These are phyloP conservation scores for Drosophila murphyi DNA, from an alignment of 1,140 invertebrate species.

Conservation along the genomic window DNA sequence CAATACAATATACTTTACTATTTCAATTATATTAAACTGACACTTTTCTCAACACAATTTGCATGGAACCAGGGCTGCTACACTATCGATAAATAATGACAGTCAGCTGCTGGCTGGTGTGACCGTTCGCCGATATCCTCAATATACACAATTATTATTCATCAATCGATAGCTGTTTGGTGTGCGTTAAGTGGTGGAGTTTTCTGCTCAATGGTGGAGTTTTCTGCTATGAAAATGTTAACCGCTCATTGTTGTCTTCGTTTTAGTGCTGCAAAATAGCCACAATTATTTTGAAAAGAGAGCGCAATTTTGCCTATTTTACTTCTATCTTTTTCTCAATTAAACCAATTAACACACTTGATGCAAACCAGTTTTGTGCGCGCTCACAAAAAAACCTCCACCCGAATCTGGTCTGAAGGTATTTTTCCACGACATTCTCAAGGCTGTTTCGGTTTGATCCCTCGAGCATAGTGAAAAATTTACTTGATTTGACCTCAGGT, in stretches of 20 bases:
- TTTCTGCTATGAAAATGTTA: background rate
- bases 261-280: background rate
- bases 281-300: background rate
- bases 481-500: conserved; percentile 65
- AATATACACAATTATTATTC: background rate
- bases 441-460: conserved; percentile 47
- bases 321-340: background rate
- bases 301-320: background rate
- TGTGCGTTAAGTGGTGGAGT: conserved; percentile 5
- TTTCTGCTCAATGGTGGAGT: background rate
- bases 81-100: conserved; percentile 37
- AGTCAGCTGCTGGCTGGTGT: conserved; percentile 43
- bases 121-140: background rate
- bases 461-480: conserved; percentile 29
- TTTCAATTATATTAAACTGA: conserved; percentile 53
- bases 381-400: background rate
- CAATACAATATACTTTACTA: conserved; percentile 50
- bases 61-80: conserved; percentile 37
- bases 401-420: conserved; percentile 27
- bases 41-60: conserved; percentile 52
- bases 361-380: conserved; percentile 2
- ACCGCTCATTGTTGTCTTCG: background rate
- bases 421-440: conserved; percentile 61
- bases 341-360: background rate
- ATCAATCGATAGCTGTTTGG: background rate